Evolutionary conservation across 2,888 invertebrate species (phyloP).

Genomic region (Drosophila greeni): DNA sequence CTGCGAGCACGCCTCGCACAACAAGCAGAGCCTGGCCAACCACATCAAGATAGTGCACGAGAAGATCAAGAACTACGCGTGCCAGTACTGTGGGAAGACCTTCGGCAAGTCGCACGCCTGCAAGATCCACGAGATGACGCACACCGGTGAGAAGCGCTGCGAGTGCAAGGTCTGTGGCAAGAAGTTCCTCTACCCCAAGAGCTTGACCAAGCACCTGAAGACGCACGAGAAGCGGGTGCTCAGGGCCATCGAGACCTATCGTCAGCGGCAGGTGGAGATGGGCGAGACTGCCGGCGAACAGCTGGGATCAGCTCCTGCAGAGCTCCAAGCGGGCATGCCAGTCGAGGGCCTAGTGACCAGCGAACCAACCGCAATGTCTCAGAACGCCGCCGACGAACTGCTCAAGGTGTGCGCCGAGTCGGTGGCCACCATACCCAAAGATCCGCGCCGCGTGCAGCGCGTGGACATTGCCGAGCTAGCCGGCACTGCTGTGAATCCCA

Average conservation of each 20-base stretch:
- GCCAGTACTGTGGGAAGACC: slow-evolving; percentile 75
- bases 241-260: slow-evolving; percentile 75
- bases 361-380: slow-evolving; percentile 51
- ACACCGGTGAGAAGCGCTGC: slow-evolving; percentile 75
- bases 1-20: slow-evolving; percentile 75
- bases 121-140: slow-evolving; percentile 77
- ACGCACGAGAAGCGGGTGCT: slow-evolving; percentile 76
- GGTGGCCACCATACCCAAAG: slow-evolving; percentile 74
- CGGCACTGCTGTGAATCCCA: slow-evolving; percentile 75
- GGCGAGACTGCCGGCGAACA: slow-evolving; percentile 52
- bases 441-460: slow-evolving; percentile 74
- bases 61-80: slow-evolving; percentile 76
- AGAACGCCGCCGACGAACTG: slow-evolving; percentile 75
- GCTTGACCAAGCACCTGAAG: slow-evolving; percentile 74
- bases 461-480: slow-evolving; percentile 74
- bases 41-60: slow-evolving; percentile 76
- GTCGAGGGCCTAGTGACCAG: slow-evolving; percentile 9
- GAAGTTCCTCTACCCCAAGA: slow-evolving; percentile 75
- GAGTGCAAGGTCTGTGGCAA: slow-evolving; percentile 76
- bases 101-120: slow-evolving; percentile 76
- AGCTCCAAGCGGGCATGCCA: slow-evolving; percentile 12
- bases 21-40: slow-evolving; percentile 74
- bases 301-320: slow-evolving; percentile 21
- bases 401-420: slow-evolving; percentile 75
- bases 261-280: slow-evolving; percentile 72